Conservation (phyloP, 2,888 invertebrate species). For the Ornithoptera alexandrae region DNA sequence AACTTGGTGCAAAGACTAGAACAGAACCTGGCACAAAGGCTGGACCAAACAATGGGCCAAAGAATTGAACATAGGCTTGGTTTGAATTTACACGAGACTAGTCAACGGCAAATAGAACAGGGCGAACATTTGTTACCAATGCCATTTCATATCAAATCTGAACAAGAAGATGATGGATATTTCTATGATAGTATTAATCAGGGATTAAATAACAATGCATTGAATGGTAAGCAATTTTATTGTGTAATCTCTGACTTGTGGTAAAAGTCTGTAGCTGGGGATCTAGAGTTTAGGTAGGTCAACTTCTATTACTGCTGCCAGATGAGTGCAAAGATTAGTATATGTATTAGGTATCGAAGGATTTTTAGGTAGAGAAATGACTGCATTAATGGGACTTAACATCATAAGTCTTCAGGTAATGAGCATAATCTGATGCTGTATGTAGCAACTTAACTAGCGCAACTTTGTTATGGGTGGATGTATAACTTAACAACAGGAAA, state of each 20-base stretch:
- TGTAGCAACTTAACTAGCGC: too few relatives aligned
- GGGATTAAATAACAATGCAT: constrained; percentile 42
- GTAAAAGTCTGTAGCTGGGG: too few relatives aligned
- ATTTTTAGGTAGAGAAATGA: too few relatives aligned
- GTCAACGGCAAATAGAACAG: constrained; percentile 44
- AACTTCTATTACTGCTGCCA: too few relatives aligned
- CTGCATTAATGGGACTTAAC: too few relatives aligned
- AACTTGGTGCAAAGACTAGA: constrained; percentile 43
- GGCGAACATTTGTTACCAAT: constrained; percentile 54
- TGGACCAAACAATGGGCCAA: constrained; percentile 38
- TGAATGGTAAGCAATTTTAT: constrained; percentile 55
- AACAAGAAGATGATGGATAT: constrained; percentile 69
- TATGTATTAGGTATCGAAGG: too few relatives aligned
- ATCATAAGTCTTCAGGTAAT: too few relatives aligned
- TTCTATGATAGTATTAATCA: constrained; percentile 65
- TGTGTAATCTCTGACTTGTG: too few relatives aligned
- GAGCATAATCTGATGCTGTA: too few relatives aligned
- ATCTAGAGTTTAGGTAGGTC: too few relatives aligned
- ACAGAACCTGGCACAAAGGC: constrained; percentile 38
- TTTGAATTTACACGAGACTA: constrained; percentile 39
- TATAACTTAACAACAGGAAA: neutral
- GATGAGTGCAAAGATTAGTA: too few relatives aligned
- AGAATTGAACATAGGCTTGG: constrained; percentile 38
- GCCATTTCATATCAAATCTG: constrained; percentile 69
- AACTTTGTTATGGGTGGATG: too few relatives aligned